Percentiles rank a stretch among this genome's conserved stretches.
Evolutionary conservation across 2,113 vertebrate species (phyloP).

Genomic region (Telmatochromis sp.): DNA sequence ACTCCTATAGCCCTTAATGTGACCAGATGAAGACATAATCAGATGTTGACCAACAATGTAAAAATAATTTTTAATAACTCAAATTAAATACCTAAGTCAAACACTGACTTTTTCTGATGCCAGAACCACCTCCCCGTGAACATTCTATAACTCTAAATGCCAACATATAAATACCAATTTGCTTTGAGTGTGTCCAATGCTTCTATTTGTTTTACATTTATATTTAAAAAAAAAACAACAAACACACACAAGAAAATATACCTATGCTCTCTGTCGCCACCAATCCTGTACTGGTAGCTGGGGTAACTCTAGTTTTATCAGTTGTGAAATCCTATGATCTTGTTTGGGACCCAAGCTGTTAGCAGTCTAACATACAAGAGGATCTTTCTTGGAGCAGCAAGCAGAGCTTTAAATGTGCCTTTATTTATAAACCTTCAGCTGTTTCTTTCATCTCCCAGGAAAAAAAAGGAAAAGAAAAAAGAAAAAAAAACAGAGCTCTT

Average conservation of each 20-base stretch:
- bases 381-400: conserved; percentile 60
- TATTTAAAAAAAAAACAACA: not conserved
- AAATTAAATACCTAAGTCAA: not conserved
- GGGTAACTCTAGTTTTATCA: conserved; percentile 24
- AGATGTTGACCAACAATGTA: not conserved
- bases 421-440: conserved; percentile 80
- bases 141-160: not conserved
- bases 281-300: not conserved
- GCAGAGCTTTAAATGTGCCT: conserved; percentile 66
- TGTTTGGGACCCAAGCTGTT: conserved; percentile 25
- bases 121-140: not conserved
- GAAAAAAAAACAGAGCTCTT: conserved; percentile 43
- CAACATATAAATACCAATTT: not conserved
- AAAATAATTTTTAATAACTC: not conserved
- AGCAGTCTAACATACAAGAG: conserved; percentile 58
- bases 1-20: not conserved
- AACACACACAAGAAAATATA: not conserved
- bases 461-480: not conserved
- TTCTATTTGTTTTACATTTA: not conserved
- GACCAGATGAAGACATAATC: not conserved
- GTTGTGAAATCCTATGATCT: conserved; percentile 52
- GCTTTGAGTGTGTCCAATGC: not conserved
- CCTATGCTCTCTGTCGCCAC: not conserved
- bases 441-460: conserved; percentile 70
- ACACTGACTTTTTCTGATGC: not conserved